Evolutionary conservation across 2,888 invertebrate genomes (phyloP).

Genomic region (Eupithecia subumbrata): DNA sequence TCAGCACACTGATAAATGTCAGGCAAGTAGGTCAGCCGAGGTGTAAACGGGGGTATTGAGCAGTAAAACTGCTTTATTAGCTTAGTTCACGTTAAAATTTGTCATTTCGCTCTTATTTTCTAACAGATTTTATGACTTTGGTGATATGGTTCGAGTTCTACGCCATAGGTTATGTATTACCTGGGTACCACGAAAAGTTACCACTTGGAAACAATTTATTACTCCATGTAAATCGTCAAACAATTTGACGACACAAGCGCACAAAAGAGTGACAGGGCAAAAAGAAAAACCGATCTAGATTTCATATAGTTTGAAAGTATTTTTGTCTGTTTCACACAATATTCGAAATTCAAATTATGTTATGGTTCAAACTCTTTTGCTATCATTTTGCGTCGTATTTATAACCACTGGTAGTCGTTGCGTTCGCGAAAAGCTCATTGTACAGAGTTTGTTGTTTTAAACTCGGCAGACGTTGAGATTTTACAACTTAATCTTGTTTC

Average conservation of each 20-base stretch:
- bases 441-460: conserved; percentile 21
- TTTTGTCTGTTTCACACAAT: background rate
- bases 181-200: background rate
- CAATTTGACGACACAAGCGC: background rate
- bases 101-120: conserved; percentile 12
- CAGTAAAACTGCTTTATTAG: conserved; percentile 62
- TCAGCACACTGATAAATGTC: conserved; percentile 65
- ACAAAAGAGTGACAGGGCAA: too few species aligned
- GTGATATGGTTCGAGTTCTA: background rate
- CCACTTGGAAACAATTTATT: background rate
- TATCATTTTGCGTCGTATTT: background rate
- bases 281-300: too few species aligned
- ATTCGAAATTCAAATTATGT: background rate
- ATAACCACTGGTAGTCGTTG: background rate
- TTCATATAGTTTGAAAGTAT: too few species aligned
- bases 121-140: background rate
- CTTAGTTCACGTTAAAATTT: conserved; percentile 4
- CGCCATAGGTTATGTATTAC: background rate
- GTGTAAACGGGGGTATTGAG: conserved; percentile 58
- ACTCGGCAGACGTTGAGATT: conserved; percentile 26
- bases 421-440: background rate
- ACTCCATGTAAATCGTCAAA: background rate
- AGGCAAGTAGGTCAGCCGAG: conserved; percentile 66
- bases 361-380: background rate
- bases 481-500: conserved; percentile 27